Conservation (phyloP, 64 coral and sea anemone species). For the Anthopleura sola region DNA sequence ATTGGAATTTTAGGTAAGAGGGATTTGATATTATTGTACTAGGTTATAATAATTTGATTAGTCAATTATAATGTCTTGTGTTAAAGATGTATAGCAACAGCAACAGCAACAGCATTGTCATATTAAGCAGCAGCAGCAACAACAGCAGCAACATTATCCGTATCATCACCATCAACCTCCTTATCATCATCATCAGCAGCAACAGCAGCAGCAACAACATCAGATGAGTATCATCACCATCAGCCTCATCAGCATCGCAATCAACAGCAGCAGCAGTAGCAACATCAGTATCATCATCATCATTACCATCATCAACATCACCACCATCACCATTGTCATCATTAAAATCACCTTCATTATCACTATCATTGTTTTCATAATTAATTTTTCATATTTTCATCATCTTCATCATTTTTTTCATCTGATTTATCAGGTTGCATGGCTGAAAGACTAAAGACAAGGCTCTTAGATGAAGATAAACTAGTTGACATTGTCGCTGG, state of each 20-base stretch:
- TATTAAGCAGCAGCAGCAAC: not conserved
- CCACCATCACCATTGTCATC: not conserved
- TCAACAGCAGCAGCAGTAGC: too few species aligned
- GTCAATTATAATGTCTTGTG: too few species aligned
- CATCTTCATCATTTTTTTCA: not conserved
- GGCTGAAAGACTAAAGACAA: not conserved
- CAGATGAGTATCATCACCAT: too few species aligned
- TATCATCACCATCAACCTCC: not conserved
- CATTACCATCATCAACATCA: too few species aligned
- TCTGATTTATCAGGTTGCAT: not conserved
- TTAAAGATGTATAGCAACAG: too few species aligned
- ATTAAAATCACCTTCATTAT: too few species aligned
- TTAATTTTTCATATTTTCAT: not conserved
- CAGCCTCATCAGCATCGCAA: too few species aligned
- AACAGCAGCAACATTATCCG: not conserved
- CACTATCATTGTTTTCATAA: not conserved
- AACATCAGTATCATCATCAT: too few species aligned
- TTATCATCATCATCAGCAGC: too few species aligned
- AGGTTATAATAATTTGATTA: not conserved
- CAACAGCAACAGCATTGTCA: not conserved
- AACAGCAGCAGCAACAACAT: too few species aligned
- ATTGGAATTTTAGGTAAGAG: constrained; percentile 14
- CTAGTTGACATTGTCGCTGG: constrained; percentile 4
- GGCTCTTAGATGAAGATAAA: not conserved
- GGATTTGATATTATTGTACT: too few species aligned